These are phyloP conservation scores for Spatulosminthurus flaviceps DNA, from an alignment of 2,888 invertebrate species.

Conservation along the genomic window DNA sequence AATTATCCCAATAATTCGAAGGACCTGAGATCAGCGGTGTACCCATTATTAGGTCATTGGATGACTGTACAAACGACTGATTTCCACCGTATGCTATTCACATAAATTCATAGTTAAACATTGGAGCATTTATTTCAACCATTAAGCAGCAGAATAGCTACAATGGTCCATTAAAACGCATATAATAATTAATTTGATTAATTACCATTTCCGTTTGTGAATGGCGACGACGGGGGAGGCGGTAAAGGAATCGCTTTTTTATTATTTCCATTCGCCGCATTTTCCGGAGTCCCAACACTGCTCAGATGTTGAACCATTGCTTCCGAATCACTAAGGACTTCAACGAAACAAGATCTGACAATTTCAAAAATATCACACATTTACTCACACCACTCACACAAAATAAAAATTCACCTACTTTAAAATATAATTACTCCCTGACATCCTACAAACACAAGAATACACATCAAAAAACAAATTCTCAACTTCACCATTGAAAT, in stretches of 20 bases:
- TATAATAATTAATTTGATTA: background rate
- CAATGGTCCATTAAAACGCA: too few relatives aligned
- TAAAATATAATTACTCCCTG: background rate
- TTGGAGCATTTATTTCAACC: background rate
- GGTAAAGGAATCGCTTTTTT: conserved; percentile 54
- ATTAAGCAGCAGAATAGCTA: background rate
- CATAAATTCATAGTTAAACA: background rate
- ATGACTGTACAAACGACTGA: conserved; percentile 54
- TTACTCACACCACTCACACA: background rate
- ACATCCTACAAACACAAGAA: too few relatives aligned
- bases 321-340: background rate
- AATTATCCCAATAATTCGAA: conserved; percentile 35
- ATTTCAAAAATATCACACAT: background rate
- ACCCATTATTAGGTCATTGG: conserved; percentile 30
- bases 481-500: too few relatives aligned
- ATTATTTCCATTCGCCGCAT: background rate
- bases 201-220: conserved; percentile 52
- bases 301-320: conserved; percentile 34
- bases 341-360: background rate
- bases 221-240: conserved; percentile 47
- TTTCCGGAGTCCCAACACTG: conserved; percentile 5
- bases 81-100: conserved; percentile 59
- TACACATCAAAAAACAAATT: too few relatives aligned
- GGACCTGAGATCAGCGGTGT: background rate
- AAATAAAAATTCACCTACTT: too few relatives aligned